These are phyloP conservation scores for Anthophora plumipes DNA, from an alignment of 2,888 invertebrate genomes.

Conservation along the genomic window DNA sequence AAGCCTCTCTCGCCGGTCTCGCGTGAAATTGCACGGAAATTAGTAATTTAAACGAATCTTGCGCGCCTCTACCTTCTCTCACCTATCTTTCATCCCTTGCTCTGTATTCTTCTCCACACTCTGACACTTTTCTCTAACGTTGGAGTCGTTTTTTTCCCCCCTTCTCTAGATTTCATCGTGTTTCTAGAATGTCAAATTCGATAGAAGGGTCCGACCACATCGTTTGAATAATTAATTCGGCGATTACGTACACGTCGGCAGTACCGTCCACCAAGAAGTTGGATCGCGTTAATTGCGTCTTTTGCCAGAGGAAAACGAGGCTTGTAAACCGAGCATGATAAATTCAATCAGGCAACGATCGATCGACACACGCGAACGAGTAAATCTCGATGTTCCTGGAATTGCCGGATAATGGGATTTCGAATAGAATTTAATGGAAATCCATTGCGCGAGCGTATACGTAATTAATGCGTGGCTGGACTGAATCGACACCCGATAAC, in stretches of 20 bases:
- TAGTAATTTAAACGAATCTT: slow-evolving; percentile 39
- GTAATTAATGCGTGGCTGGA: slow-evolving; percentile 54
- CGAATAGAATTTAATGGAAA: slow-evolving; percentile 58
- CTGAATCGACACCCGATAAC: slow-evolving; percentile 16
- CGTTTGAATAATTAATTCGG: slow-evolving; percentile 64
- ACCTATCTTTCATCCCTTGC: background rate
- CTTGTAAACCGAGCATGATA: background rate
- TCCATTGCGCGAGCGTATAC: slow-evolving; percentile 48
- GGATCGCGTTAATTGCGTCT: background rate
- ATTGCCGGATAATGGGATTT: slow-evolving; percentile 48
- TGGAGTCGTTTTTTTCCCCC: background rate
- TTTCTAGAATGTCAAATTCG: no score
- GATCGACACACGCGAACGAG: slow-evolving; percentile 17
- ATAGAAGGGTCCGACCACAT: no score
- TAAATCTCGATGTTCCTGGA: slow-evolving; percentile 20
- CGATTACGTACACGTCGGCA: slow-evolving; percentile 66
- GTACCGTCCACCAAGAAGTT: background rate
- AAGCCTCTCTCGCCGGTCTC: slow-evolving; percentile 36
- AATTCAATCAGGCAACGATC: slow-evolving; percentile 18
- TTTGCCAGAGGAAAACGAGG: background rate
- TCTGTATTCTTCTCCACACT: background rate
- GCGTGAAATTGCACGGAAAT: slow-evolving; percentile 48
- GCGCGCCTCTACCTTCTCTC: background rate
- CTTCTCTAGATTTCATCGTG: background rate
- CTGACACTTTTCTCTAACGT: background rate